Evolutionary conservation across 2,888 invertebrate genomes (phyloP), one percentile per base, ranked within the genome.

Genomic region (Orthosia incerta): DNA sequence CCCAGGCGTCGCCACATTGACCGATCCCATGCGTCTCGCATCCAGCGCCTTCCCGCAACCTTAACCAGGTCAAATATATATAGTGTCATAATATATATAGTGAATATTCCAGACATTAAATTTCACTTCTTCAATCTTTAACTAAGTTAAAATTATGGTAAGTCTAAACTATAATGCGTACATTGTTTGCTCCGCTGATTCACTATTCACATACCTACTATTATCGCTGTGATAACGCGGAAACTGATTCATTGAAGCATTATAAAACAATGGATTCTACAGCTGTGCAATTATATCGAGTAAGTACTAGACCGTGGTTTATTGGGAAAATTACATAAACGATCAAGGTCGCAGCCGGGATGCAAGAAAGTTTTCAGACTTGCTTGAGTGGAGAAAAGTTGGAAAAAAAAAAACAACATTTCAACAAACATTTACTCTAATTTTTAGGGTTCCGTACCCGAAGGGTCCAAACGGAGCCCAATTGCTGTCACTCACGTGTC

Each of bases 221-320:
- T 71, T 62, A 71, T 76, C 57, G 55, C 66, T 62, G 45, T 48
- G 73, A 76, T 82, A 76, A 70, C 64, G 55, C 63, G 63, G 78
- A 75, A 78, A 75, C 55, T 73, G 82, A 78, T 69, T 84, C 82
- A 75, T 73, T 74, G 26, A 67, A 66, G n/a, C 72, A 77, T 71
- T 77, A 73, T 62, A 68, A 72, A 75, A 80, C 81, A 82, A 84
- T 76, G 65, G 62, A 67, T 61, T 67, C 60, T 69, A 69, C 57
- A 71, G 39, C 71, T 65, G 59, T 59, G 48, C 20, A 62, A 70
- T 65, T 71, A 64, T 57, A 23, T 59, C 18, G 65, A 60, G 60
- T 20, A 61, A 55, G 57, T 23, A 55, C 55, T 65, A 50, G 53
- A 79, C 61, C 46, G 70, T 83, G 67, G 23, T 39, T 70, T 83